Evolutionary conservation across 2,888 invertebrate genomes (phyloP), one percentile per base, ranked within the genome.

Genomic region (Cyclophora albipunctata): DNA sequence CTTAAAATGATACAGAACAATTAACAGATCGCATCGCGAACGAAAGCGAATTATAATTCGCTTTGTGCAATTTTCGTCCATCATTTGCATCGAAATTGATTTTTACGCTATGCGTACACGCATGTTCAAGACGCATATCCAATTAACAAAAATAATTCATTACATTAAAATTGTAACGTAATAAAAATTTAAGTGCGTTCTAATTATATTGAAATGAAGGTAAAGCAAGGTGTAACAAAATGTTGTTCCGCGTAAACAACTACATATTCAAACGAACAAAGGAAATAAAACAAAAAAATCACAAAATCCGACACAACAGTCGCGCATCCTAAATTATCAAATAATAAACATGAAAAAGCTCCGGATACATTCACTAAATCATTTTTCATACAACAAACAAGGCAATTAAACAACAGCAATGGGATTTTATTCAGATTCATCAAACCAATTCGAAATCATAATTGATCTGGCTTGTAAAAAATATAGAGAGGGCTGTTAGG

Each of bases 401-500:
- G 82, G 68, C 85, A 84, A 85, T 86, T 85, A 85, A 85, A 78
- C 82, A 84, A 84, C 70, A 75, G 80, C 84, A 84, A 84, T 85
- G 81, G 84, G 80, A 84, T 84, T 84, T 84, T 84, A 85, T 86
- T 87, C 83, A 84, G 82, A 84, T 86, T 82, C 86, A 85, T 86
- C 84, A 85, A 86, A 84, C 84, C 84, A 85, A 85, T 83, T 84
- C 78, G 82, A 78, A 81, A 85, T 86, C 85, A 85, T 86, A 87
- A 87, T 87, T 85, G 87, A 86, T 85, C 86, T 82, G 80, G 72
- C 79, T 75, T 82, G 78, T 84, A 86, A 86, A 87, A 69, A 87
- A 86, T 43, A 84, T 80, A 78, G 78, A 75, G 78, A 78, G 82
- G 85, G 81, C 81, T 82, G 84, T 79, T 81, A 83, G 81, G 77